Evolutionary conservation across 2,113 vertebrate genomes (phyloP).

Genomic region (Collichthys lucidus): DNA sequence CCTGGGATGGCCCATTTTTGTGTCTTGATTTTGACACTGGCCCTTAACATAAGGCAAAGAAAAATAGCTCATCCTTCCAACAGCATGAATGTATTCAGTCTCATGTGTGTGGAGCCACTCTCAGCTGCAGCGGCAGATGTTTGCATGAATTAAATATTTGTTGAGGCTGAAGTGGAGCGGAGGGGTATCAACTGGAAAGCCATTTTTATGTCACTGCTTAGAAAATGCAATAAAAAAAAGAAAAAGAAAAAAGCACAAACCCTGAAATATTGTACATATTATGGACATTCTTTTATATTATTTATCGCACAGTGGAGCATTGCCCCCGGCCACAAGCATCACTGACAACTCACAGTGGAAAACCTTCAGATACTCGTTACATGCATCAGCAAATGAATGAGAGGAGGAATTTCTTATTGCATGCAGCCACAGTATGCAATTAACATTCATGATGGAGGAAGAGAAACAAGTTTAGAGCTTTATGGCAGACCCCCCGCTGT

Average conservation of each 20-base stretch:
- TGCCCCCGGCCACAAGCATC: constrained; percentile 9
- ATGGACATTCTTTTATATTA: constrained; percentile 28
- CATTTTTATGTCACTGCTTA: constrained; percentile 36
- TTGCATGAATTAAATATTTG: constrained; percentile 75
- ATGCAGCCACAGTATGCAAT: constrained; percentile 35
- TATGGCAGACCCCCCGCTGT: constrained; percentile 48
- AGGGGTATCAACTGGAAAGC: constrained; percentile 20
- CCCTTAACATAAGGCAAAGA: constrained; percentile 8
- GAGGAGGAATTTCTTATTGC: constrained; percentile 28
- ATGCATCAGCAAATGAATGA: constrained; percentile 18
- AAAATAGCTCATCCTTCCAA: constrained; percentile 29
- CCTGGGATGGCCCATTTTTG: neutral
- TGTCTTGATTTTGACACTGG: constrained; percentile 7
- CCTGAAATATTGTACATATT: constrained; percentile 13
- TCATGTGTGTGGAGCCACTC: constrained; percentile 28
- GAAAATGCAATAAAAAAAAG: constrained; percentile 19
- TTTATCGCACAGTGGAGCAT: constrained; percentile 22
- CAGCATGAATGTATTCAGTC: constrained; percentile 25
- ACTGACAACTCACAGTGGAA: constrained; percentile 1
- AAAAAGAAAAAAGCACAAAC: neutral
- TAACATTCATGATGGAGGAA: constrained; percentile 50
- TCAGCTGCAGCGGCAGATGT: constrained; percentile 68
- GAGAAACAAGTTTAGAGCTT: constrained; percentile 35
- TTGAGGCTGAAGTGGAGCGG: constrained; percentile 40
- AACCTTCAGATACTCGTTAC: neutral